Percentiles rank a stretch among this genome's conserved stretches.
Conservation (phyloP, 1,140 invertebrate genomes). For the Aphelenchoides besseyi region DNA sequence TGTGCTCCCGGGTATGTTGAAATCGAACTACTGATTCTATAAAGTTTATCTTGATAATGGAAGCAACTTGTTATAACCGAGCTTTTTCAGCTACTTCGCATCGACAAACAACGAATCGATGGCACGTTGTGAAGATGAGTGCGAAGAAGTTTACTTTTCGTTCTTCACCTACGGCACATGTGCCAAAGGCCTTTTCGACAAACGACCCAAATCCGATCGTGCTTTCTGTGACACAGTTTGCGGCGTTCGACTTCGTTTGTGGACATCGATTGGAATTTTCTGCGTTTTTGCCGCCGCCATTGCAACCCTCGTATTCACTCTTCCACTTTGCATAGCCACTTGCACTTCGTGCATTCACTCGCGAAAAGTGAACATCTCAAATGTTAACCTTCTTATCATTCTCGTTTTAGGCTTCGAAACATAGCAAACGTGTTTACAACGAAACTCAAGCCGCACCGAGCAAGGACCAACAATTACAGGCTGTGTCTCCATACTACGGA, state of each 20-base stretch:
- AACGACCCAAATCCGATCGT: constrained; percentile 37
- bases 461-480: constrained; percentile 43
- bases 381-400: not conserved
- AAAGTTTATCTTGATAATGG: not conserved
- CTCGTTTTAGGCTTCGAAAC: constrained; percentile 33
- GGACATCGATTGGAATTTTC: constrained; percentile 52
- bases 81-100: constrained; percentile 7
- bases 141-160: constrained; percentile 41
- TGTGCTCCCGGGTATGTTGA: constrained; percentile 47
- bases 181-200: constrained; percentile 55
- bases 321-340: constrained; percentile 59
- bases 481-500: constrained; percentile 35
- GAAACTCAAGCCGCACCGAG: constrained; percentile 28
- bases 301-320: constrained; percentile 53
- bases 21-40: too few species aligned
- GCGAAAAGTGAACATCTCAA: constrained; percentile 47
- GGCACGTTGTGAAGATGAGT: constrained; percentile 56
- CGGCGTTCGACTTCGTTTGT: constrained; percentile 51
- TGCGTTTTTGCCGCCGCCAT: constrained; percentile 50
- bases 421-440: constrained; percentile 44
- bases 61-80: not conserved
- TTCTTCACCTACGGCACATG: constrained; percentile 55
- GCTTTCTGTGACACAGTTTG: constrained; percentile 51
- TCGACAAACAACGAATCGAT: constrained; percentile 38
- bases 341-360: constrained; percentile 57